phyloP scores from a whole-genome alignment of 2,888 invertebrate species.

The Tolmerus cingulatus region DNA sequence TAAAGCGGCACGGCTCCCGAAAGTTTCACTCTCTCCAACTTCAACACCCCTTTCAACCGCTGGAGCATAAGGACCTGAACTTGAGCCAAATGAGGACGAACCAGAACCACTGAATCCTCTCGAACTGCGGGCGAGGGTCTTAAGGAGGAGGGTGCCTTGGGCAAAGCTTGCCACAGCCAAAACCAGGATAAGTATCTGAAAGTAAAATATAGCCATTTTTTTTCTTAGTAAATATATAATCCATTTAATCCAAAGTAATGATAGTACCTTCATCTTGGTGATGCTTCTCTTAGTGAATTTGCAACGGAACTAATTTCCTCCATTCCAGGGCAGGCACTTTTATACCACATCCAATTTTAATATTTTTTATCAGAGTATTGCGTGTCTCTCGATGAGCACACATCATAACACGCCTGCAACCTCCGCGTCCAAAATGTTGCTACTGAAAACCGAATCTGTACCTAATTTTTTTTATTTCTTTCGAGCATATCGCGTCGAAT shows the following conservation, averaged over 20 bases:
- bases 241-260: not conserved
- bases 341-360: constrained; percentile 30
- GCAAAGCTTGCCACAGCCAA: not conserved
- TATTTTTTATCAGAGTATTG: constrained; percentile 14
- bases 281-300: constrained; percentile 33
- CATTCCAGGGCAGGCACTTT: constrained; percentile 9
- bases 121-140: constrained; percentile 9
- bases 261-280: constrained; percentile 30
- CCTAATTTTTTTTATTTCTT: not conserved
- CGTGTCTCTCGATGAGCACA: constrained; percentile 1
- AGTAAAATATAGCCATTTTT: not conserved
- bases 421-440: not conserved
- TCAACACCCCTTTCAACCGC: not conserved
- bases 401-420: constrained; percentile 3
- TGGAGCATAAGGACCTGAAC: not conserved
- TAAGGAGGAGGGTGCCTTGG: constrained; percentile 11
- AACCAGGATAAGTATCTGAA: constrained; percentile 31
- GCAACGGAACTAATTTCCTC: constrained; percentile 27
- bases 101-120: constrained; percentile 7
- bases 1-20: not conserved
- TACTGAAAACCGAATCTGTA: not conserved
- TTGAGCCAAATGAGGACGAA: not conserved
- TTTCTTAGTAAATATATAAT: not conserved
- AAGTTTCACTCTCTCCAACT: not conserved
- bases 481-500: not conserved